A percentile compares a stretch with the other conserved stretches of the same genome.
Evolutionary conservation across 2,888 invertebrate species (phyloP).

Genomic region (Mycalesis mineus): DNA sequence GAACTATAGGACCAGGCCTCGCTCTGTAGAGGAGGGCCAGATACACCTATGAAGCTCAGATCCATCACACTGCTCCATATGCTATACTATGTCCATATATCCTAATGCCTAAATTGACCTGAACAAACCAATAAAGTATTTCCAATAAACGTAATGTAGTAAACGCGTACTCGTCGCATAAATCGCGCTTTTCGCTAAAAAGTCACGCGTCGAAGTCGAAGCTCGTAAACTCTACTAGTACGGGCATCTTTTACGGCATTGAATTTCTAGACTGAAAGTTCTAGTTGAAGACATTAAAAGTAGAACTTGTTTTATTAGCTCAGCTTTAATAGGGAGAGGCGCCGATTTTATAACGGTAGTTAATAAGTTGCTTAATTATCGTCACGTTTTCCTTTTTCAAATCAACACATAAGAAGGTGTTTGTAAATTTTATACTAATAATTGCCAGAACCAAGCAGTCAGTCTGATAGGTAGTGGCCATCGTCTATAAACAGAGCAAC

Average conservation of each 20-base stretch:
- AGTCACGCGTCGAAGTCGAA: slow-evolving; percentile 49
- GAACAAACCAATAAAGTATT: not conserved
- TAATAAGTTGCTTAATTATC: slow-evolving; percentile 68
- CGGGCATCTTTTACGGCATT: slow-evolving; percentile 44
- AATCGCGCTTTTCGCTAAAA: slow-evolving; percentile 49
- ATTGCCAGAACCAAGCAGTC: too few relatives aligned
- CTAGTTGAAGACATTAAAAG: slow-evolving; percentile 55
- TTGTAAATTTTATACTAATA: too few relatives aligned
- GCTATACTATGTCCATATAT: too few relatives aligned
- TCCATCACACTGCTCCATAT: too few relatives aligned
- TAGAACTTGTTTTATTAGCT: slow-evolving; percentile 58
- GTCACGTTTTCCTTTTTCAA: not conserved
- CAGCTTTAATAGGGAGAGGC: slow-evolving; percentile 42
- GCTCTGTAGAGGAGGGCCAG: too few relatives aligned
- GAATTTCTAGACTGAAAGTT: slow-evolving; percentile 43
- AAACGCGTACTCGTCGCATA: slow-evolving; percentile 39
- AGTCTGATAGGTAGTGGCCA: too few relatives aligned
- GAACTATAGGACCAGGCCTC: too few relatives aligned
- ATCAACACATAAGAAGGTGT: too few relatives aligned
- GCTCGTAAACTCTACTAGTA: slow-evolving; percentile 37
- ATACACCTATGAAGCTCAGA: too few relatives aligned
- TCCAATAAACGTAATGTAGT: slow-evolving; percentile 13
- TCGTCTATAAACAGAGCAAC: too few relatives aligned
- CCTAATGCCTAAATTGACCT: too few relatives aligned
- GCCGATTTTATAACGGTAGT: slow-evolving; percentile 60